Base-by-base conservation (phyloP, 2,888 invertebrate species). In the Paralinhomoeus sp. region DNA sequence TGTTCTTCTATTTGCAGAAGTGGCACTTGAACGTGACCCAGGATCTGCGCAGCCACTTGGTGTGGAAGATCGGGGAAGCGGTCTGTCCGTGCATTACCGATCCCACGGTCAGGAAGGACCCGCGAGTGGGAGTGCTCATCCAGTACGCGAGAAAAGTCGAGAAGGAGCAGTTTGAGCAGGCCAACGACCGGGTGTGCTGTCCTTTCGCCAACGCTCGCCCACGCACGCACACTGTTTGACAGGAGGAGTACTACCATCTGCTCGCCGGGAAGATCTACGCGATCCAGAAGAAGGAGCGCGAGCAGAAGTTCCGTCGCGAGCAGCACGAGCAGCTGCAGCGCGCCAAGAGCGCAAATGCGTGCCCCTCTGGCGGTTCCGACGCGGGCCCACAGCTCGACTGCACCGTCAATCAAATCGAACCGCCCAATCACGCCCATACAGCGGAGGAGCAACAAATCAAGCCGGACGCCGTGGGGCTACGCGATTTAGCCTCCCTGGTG, bases 41-140 rank as follows among this genome's bases (percentile, higher is more conserved):
- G 51, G 93, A 97, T 72, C 75, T 97, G 64, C 75, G 97, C 60
- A 93, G 91, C 70, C 97, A 99, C 67, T 75, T 99, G 55, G 97
- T 99, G 56, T 87, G 93, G 67, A 97, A 97, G 71, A 71, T 99
- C 75, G 93, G 97, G 52, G 91, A 93, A 73, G 91, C 93, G 47
- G 97, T 99, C 64, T 93, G 97, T 67, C 97, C 97, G 9, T 87
- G 85, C 41, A 87, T 89, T n/a, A n/a, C n/a, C n/a, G n/a, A n/a
- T n/a, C n/a, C n/a, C n/a, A n/a, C n/a, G n/a, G n/a, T n/a, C n/a
- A n/a, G n/a, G n/a, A n/a, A n/a, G n/a, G n/a, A n/a, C 15, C 91
- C 93, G 68, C 87, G 87, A 24, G 79, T 80, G 51, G 85, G 82
- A 61, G 93, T 93, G 70, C 72, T 99, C 50, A 89, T 97, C 22